These are phyloP conservation scores for Mus caroli DNA, from an alignment of 2,797 vertebrate species.

Conservation along the genomic window DNA sequence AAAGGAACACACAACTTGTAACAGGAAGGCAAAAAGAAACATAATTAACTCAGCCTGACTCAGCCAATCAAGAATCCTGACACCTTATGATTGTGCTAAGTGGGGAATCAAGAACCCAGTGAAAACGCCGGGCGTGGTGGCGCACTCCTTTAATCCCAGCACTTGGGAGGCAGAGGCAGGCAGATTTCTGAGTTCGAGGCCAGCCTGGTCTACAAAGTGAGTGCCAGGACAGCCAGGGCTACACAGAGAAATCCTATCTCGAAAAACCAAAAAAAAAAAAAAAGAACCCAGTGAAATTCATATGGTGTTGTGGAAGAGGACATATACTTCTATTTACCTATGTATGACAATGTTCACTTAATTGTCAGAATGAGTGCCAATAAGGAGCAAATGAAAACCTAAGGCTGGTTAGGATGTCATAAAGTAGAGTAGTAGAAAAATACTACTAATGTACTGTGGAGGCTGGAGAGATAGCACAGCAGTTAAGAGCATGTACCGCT, in stretches of 20 bases:
- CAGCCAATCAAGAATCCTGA: not conserved
- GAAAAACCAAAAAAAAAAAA: too few relatives aligned
- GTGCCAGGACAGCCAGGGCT: too few relatives aligned
- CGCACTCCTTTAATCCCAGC: too few relatives aligned
- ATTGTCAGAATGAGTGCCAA: constrained; percentile 44
- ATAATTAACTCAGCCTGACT: not conserved
- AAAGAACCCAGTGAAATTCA: constrained; percentile 40
- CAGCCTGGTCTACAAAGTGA: too few relatives aligned
- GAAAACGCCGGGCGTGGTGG: too few relatives aligned
- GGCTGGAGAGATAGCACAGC: not conserved
- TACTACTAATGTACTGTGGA: not conserved
- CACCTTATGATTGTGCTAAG: not conserved
- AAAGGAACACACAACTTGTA: not conserved
- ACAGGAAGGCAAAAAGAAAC: constrained; percentile 26
- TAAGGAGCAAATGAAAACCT: constrained; percentile 44
- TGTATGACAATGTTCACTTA: constrained; percentile 19
- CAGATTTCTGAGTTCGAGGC: too few relatives aligned
- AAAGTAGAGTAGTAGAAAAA: constrained; percentile 34
- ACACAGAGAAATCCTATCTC: too few relatives aligned
- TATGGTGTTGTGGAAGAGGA: not conserved
- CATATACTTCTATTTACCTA: constrained; percentile 43
- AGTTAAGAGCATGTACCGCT: not conserved
- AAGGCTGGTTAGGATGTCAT: constrained; percentile 34
- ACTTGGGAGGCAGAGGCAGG: too few relatives aligned
- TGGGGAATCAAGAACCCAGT: constrained; percentile 14